Evolutionary conservation across 2,797 vertebrate genomes (phyloP).

Genomic region (Glyptemys insculpta): DNA sequence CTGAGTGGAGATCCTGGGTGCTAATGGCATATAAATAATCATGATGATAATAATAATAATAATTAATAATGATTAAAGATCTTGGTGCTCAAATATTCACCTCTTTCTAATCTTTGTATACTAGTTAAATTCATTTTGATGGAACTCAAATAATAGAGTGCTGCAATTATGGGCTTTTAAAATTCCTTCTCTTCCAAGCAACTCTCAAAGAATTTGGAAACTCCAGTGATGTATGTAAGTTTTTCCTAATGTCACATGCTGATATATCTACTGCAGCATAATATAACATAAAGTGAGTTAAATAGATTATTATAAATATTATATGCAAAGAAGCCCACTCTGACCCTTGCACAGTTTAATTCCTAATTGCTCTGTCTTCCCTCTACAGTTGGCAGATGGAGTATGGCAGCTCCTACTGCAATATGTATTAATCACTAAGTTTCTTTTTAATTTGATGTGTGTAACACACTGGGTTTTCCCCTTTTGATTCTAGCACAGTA

Average conservation of each 20-base stretch:
- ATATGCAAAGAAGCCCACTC: not conserved
- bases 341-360: not conserved
- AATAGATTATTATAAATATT: not conserved
- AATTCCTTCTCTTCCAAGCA: not conserved
- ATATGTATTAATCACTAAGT: not conserved
- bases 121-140: not conserved
- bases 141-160: not conserved
- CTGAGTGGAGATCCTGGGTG: not conserved
- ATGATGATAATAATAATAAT: not conserved
- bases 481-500: not conserved
- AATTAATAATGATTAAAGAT: not conserved
- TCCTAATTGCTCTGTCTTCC: constrained; percentile 2
- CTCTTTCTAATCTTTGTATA: not conserved
- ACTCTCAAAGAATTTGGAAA: not conserved
- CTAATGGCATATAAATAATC: not conserved
- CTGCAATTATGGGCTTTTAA: not conserved
- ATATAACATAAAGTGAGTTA: not conserved
- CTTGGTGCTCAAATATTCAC: not conserved
- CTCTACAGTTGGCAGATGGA: not conserved
- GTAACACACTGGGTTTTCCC: not conserved
- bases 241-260: not conserved
- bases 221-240: not conserved
- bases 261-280: not conserved
- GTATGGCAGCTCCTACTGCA: not conserved
- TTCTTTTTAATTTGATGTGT: not conserved